Base-by-base conservation (phyloP, 2,888 invertebrate genomes). In the Limnephilus lunatus region DNA sequence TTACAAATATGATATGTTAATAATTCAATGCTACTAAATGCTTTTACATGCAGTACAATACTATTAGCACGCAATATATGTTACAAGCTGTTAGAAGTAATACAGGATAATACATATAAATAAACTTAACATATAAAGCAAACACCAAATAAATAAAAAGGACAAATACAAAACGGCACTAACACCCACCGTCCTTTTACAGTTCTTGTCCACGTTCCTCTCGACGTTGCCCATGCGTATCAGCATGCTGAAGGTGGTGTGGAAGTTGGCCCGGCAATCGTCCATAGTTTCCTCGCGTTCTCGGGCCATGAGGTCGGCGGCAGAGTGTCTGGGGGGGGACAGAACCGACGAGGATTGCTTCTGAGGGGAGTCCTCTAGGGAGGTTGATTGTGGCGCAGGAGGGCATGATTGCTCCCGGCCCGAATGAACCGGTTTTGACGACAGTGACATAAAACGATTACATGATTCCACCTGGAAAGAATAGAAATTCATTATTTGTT, bases 141-240 rank as follows among this genome's bases (percentile, higher is more conserved):
- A n/a, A 53, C 53, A 53, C 53, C 68, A 9, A 68, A 68, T 25
- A 68, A 25, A 7, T 9, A 31, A 31, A 31, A 82, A 9, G 86
- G 86, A 39, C 39, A 86, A 30, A 86, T 32, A 35, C 86, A 86
- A 44, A 86, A 86, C 86, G 31, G 44, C 39, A 39, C 35, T 86
- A 86, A 86, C 31, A 44, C 87, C 53, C 94, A 97, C 97, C 93
- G 96, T 96, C 94, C 97, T 95, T 94, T 96, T 95, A 68, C 97
- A 96, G 92, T 97, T 97, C 94, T 97, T 97, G 92, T 97, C 97
- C 1, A 96, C 95, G 68, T 68, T 68, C n/a, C 68, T 68, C 25
- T 97, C 97, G 1, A 96, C 95, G 94, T 97, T 97, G 25, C 98
- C 98, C 97, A 98, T 97, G 94, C 97, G 97, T 94, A 98, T 97